phyloP scores from a whole-genome alignment of 2,113 vertebrate genomes.

The Lichenostomus cassidix region DNA sequence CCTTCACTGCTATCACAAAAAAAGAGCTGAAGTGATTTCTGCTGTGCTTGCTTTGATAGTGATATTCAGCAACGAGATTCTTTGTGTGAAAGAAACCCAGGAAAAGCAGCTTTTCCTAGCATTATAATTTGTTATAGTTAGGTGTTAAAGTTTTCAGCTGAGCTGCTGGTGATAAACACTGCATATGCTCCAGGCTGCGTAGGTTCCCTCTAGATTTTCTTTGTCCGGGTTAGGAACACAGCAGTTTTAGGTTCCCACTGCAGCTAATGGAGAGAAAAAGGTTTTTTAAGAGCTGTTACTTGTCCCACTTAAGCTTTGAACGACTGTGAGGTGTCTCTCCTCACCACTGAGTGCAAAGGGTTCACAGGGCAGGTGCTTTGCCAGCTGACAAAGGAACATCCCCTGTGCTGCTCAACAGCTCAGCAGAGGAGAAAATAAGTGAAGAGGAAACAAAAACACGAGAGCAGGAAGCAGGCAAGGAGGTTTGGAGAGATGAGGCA shows the following conservation, averaged over 20 bases:
- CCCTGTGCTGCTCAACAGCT: background rate
- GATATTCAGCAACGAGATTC: constrained; percentile 6
- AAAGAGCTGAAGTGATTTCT: constrained; percentile 8
- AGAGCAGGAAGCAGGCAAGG: background rate
- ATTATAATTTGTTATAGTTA: constrained; percentile 14
- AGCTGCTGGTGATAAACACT: constrained; percentile 33
- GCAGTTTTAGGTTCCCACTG: background rate
- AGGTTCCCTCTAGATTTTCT: constrained; percentile 3
- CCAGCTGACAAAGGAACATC: background rate
- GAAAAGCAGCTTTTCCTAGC: constrained; percentile 42
- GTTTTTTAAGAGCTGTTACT: background rate
- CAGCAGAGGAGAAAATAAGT: background rate
- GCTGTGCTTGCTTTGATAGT: constrained; percentile 38
- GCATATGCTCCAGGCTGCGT: background rate
- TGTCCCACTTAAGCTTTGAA: background rate
- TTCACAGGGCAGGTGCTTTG: background rate
- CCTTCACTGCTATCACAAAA: background rate
- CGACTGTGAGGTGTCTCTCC: background rate
- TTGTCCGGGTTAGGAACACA: background rate
- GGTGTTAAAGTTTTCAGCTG: constrained; percentile 40
- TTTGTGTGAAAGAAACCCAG: constrained; percentile 45
- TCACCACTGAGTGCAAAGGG: background rate
- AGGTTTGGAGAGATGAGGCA: background rate
- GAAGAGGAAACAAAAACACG: background rate
- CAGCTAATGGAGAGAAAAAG: background rate